These are phyloP conservation scores for Dinoponera quadriceps DNA, from an alignment of 1,140 invertebrate genomes.

Conservation along the genomic window DNA sequence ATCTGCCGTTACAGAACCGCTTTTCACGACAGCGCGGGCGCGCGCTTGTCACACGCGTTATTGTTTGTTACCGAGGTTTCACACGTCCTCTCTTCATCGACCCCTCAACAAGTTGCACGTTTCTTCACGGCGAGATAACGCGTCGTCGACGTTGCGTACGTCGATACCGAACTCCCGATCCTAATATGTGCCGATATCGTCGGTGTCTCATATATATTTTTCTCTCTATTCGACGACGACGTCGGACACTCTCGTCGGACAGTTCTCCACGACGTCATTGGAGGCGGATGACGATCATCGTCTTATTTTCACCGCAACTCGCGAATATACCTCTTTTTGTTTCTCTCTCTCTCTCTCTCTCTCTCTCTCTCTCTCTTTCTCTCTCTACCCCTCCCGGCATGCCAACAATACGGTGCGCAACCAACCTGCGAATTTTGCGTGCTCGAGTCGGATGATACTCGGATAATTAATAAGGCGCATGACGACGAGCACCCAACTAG, in stretches of 20 bases:
- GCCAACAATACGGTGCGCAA: too few relatives aligned
- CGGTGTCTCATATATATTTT: background rate
- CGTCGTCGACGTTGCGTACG: conserved; percentile 39
- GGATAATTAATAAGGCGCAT: background rate
- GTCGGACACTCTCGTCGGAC: background rate
- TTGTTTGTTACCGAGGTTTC: conserved; percentile 43
- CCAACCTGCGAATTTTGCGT: background rate
- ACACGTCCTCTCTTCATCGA: conserved; percentile 22
- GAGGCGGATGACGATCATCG: background rate
- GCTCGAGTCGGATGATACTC: too few relatives aligned
- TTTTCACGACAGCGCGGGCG: conserved; percentile 41
- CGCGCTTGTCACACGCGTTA: conserved; percentile 63
- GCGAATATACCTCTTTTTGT: too few relatives aligned
- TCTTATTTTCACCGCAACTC: background rate
- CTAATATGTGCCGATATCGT: conserved; percentile 10
- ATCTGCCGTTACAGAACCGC: conserved; percentile 60
- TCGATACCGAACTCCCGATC: conserved; percentile 17
- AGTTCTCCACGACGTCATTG: background rate
- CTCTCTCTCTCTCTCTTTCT: too few relatives aligned
- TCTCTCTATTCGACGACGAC: background rate
- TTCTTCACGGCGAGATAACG: conserved; percentile 64
- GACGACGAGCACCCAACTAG: background rate
- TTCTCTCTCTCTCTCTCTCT: too few relatives aligned
- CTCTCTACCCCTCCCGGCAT: too few relatives aligned
- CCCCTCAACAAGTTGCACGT: conserved; percentile 77